These are phyloP conservation scores for Oasisia sp. DNA, from an alignment of 2,888 invertebrate species.

Conservation along the genomic window DNA sequence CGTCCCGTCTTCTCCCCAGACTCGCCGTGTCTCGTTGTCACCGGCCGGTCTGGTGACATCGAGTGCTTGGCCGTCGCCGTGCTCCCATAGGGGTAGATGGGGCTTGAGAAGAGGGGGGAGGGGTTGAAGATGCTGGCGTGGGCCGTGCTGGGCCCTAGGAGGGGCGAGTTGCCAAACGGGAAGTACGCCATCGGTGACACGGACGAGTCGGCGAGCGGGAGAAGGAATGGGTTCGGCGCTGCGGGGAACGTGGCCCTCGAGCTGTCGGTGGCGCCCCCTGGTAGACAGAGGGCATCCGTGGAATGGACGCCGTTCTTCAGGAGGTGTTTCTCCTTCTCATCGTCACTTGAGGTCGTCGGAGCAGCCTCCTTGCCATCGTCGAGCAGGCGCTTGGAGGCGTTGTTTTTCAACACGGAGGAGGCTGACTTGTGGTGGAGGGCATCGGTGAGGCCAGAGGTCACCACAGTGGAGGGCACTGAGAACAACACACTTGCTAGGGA, in stretches of 20 bases:
- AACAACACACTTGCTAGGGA: neutral
- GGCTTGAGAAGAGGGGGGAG: neutral
- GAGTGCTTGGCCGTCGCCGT: neutral
- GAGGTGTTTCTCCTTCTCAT: neutral
- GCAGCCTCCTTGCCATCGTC: neutral
- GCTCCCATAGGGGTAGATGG: conserved; percentile 18
- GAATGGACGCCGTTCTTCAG: neutral
- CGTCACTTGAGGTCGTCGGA: neutral
- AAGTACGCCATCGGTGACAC: neutral
- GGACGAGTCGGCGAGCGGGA: neutral
- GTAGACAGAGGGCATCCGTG: neutral
- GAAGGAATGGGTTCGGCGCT: neutral
- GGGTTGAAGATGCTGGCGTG: conserved; percentile 1
- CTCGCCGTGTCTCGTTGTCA: neutral
- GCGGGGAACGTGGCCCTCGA: neutral
- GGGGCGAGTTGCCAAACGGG: neutral
- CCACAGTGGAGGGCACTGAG: neutral
- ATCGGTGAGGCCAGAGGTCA: neutral
- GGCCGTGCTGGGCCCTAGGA: neutral
- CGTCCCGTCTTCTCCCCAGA: neutral
- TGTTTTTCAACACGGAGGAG: neutral
- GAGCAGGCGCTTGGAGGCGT: neutral
- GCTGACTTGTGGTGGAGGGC: neutral
- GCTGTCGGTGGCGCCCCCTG: neutral
- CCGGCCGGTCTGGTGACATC: neutral